These are phyloP conservation scores for Venusia cambrica DNA, from an alignment of 2,888 invertebrate species.

Conservation along the genomic window DNA sequence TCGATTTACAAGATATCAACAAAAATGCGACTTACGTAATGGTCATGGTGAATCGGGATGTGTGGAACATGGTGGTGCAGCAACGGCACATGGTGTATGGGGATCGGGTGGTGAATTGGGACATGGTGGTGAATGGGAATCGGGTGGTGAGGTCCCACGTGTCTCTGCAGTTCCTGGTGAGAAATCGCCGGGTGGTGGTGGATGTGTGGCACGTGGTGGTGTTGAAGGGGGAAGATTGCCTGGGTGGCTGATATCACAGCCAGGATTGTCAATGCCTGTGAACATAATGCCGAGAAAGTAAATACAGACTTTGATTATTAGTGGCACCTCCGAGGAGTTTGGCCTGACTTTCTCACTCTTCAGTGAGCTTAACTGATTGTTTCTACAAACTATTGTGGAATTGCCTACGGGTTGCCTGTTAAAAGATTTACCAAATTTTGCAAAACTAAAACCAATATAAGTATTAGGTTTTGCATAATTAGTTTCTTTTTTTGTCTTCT, in stretches of 20 bases:
- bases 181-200: conserved; percentile 61
- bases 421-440: too few relatives aligned
- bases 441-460: too few relatives aligned
- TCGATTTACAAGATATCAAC: too few relatives aligned
- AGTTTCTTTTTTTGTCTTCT: too few relatives aligned
- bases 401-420: too few relatives aligned
- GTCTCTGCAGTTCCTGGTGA: conserved; percentile 66
- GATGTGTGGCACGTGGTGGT: conserved; percentile 47
- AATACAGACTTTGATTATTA: too few relatives aligned
- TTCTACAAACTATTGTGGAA: too few relatives aligned
- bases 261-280: conserved; percentile 52
- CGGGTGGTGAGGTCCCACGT: conserved; percentile 60
- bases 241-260: conserved; percentile 57
- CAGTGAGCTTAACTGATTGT: too few relatives aligned
- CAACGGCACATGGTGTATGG: conserved; percentile 37
- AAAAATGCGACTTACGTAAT: conserved; percentile 74
- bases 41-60: conserved; percentile 46
- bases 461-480: too few relatives aligned
- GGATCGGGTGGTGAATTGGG: conserved; percentile 45
- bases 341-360: too few relatives aligned
- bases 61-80: conserved; percentile 40
- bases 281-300: too few relatives aligned
- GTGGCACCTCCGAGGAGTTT: too few relatives aligned
- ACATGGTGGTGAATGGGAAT: conserved; percentile 48
- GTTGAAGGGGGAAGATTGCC: conserved; percentile 61